Percentiles rank a stretch among this genome's conserved stretches.
phyloP scores from a whole-genome alignment of 2,888 invertebrate genomes.

The Liopterus haemorrhoidalis region DNA sequence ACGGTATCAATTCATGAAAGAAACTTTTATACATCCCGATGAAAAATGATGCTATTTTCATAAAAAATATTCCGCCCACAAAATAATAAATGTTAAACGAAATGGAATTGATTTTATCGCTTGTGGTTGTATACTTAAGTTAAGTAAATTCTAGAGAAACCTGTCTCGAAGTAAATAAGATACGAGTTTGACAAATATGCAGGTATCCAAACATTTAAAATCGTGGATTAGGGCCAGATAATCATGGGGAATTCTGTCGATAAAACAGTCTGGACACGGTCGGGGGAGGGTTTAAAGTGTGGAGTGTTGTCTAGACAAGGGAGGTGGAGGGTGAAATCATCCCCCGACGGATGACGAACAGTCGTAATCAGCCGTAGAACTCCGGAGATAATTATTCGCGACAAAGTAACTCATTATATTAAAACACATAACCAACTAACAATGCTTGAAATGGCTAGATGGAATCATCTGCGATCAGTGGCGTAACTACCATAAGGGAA shows the following conservation, averaged over 20 bases:
- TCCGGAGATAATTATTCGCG: too few species aligned
- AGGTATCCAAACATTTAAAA: background rate
- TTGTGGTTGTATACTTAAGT: conserved; percentile 1
- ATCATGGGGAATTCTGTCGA: conserved; percentile 17
- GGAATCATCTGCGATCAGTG: too few species aligned
- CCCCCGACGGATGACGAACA: too few species aligned
- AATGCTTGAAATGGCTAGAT: too few species aligned
- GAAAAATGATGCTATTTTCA: conserved; percentile 13
- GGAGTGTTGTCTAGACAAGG: too few species aligned
- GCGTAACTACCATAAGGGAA: too few species aligned
- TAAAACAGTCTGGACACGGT: conserved; percentile 14
- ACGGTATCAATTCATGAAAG: background rate
- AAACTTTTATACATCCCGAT: too few species aligned
- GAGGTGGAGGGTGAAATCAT: too few species aligned
- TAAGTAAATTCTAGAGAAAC: conserved; percentile 5
- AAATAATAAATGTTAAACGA: conserved; percentile 16
- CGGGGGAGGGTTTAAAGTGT: too few species aligned
- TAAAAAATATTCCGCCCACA: conserved; percentile 12
- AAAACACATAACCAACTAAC: too few species aligned
- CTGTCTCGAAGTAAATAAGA: background rate
- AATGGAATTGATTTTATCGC: conserved; percentile 16
- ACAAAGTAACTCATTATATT: too few species aligned
- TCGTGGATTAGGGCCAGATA: background rate
- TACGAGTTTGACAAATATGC: background rate
- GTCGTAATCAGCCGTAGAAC: too few species aligned